Conservation (phyloP, 2,888 invertebrate species). For the Hesperia comma region DNA sequence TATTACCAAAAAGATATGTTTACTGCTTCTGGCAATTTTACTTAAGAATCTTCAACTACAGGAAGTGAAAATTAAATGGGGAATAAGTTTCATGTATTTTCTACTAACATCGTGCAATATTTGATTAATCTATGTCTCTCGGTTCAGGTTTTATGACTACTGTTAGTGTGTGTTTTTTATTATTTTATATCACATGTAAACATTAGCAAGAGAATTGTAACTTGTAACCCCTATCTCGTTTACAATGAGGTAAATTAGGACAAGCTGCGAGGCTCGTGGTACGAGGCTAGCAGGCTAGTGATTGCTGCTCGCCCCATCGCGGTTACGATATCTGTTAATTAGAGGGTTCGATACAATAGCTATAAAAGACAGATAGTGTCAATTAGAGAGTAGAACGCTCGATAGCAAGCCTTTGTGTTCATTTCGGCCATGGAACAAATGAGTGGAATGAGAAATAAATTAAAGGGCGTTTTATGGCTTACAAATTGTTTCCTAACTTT, state of each 20-base stretch:
- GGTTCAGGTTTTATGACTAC: no score
- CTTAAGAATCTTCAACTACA: no score
- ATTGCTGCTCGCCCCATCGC: slow-evolving; percentile 60
- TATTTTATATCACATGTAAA: no score
- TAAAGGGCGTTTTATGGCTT: slow-evolving; percentile 55
- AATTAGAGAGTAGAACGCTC: slow-evolving; percentile 58
- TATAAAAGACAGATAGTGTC: slow-evolving; percentile 70
- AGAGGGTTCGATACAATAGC: slow-evolving; percentile 64
- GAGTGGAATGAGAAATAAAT: slow-evolving; percentile 60
- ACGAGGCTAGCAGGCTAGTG: slow-evolving; percentile 51
- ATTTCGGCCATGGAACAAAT: slow-evolving; percentile 58
- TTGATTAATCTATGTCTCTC: no score
- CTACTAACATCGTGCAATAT: no score
- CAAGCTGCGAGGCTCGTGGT: slow-evolving; percentile 46
- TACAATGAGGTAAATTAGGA: slow-evolving; percentile 13
- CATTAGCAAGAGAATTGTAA: not conserved
- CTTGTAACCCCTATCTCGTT: slow-evolving; percentile 5
- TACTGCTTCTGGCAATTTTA: no score
- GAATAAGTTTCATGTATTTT: no score
- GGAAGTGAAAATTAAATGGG: no score
- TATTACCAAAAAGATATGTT: no score
- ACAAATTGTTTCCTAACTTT: slow-evolving; percentile 56
- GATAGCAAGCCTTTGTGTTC: slow-evolving; percentile 57
- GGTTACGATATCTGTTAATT: slow-evolving; percentile 67
- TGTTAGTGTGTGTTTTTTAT: no score